Evolutionary conservation across 2,113 vertebrate genomes (phyloP).

Genomic region (Caretta caretta): DNA sequence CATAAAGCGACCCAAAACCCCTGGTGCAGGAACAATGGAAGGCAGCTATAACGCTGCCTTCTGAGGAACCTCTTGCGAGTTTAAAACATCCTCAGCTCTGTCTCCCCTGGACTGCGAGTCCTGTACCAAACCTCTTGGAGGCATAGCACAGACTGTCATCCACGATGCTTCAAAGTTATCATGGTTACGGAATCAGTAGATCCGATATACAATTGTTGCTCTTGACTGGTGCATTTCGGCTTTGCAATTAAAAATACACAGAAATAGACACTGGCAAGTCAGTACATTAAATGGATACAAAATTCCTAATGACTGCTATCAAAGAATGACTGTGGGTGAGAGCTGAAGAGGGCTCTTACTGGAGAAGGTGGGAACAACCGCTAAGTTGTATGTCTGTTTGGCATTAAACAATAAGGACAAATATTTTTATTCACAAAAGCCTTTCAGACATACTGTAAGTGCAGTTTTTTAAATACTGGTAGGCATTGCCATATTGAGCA

Average conservation of each 20-base stretch:
- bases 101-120: background rate
- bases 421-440: background rate
- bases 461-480: background rate
- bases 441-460: background rate
- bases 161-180: background rate
- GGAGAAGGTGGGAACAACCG: background rate
- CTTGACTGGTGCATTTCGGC: background rate
- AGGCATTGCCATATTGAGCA: background rate
- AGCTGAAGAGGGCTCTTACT: background rate
- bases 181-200: background rate
- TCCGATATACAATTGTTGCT: background rate
- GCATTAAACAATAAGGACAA: background rate
- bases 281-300: background rate
- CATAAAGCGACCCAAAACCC: background rate
- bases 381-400: background rate
- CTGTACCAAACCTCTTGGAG: background rate
- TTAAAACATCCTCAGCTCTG: background rate
- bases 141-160: background rate
- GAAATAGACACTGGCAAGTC: background rate
- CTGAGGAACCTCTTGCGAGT: background rate
- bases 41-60: background rate
- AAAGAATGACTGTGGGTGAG: background rate
- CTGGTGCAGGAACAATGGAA: background rate
- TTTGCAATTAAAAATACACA: background rate
- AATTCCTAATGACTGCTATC: background rate